Base-by-base conservation (phyloP, 1,140 invertebrate species). In the Trachelipus rathkii region DNA sequence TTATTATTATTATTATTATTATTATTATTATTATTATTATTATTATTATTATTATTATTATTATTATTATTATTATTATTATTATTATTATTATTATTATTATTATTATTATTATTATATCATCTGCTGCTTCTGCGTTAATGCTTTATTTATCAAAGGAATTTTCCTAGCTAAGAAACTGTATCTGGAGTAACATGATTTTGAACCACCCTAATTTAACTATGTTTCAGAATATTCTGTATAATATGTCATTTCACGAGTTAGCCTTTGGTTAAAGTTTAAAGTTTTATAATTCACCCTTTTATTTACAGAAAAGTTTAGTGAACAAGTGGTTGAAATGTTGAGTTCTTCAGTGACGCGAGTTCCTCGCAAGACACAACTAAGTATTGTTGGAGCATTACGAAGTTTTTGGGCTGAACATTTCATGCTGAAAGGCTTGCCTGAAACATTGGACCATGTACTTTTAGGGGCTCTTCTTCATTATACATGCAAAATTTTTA, bases 71-170 rank as follows among this genome's bases (percentile, higher is more conserved):
- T 33, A 33, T 33, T 33, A 33, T 33, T 33, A 33, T 72, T 73
- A 70, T 83, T 84, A 15, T 83, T 83, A 74, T 82, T 74, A 33
- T 74, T 69, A 67, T 84, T 77, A 84, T 84, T 79, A 84, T 70
- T 50, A 21, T 73, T 78, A 45, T 46, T 74, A 33, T n/a, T 72
- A 75, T 46, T 19, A 67, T n/a, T 60, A 77, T 50, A n/a, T n/a
- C n/a, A n/a, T n/a, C n/a, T n/a, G n/a, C n/a, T n/a, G n/a, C n/a
- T n/a, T 33, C 33, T 33, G 33, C 33, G 33, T 33, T 33, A 33
- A 33, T 33, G 6, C 33, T 33, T 33, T 33, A 33, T 33, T 33
- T 33, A 33, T 3, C 33, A 33, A 33, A 33, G 6, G 33, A 33
- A 33, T 33, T 33, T 33, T 6, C 33, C 1, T 33, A 33, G 33